Percentiles rank a stretch among this genome's conserved stretches.
Evolutionary conservation across 2,888 invertebrate species (phyloP).

Genomic region (Hyposoter didymator): DNA sequence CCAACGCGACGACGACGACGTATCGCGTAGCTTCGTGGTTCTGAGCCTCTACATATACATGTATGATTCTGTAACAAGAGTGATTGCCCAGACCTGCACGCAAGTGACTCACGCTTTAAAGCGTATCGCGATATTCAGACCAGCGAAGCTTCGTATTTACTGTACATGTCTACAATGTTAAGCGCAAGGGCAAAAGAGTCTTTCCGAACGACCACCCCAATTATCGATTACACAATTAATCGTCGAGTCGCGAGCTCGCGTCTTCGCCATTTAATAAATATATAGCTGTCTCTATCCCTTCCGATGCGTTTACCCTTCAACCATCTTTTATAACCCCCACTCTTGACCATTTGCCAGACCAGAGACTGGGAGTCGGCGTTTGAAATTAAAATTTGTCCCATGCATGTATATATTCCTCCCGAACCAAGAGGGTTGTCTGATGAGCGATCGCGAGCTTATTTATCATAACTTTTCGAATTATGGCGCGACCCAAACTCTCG

Average conservation of each 20-base stretch:
- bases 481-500: constrained; percentile 21
- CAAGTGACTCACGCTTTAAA: constrained; percentile 83
- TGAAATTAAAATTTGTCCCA: constrained; percentile 64
- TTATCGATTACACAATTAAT: constrained; percentile 82
- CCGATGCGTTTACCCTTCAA: constrained; percentile 40
- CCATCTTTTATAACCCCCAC: constrained; percentile 37
- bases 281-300: constrained; percentile 20
- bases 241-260: constrained; percentile 68
- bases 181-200: constrained; percentile 64
- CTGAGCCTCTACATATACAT: constrained; percentile 9
- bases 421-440: constrained; percentile 37
- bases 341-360: constrained; percentile 12
- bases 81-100: constrained; percentile 74
- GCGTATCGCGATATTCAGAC: constrained; percentile 72
- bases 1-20: constrained; percentile 70
- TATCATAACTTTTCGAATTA: constrained; percentile 66
- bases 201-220: constrained; percentile 70
- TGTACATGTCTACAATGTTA: constrained; percentile 20
- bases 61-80: constrained; percentile 23
- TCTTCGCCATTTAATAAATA: background rate
- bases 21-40: constrained; percentile 76
- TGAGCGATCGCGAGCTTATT: constrained; percentile 64
- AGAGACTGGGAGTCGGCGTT: constrained; percentile 29
- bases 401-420: constrained; percentile 47
- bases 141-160: constrained; percentile 56